Evolutionary conservation across 2,113 vertebrate genomes (phyloP).

Genomic region (Cebidichthys violaceus): DNA sequence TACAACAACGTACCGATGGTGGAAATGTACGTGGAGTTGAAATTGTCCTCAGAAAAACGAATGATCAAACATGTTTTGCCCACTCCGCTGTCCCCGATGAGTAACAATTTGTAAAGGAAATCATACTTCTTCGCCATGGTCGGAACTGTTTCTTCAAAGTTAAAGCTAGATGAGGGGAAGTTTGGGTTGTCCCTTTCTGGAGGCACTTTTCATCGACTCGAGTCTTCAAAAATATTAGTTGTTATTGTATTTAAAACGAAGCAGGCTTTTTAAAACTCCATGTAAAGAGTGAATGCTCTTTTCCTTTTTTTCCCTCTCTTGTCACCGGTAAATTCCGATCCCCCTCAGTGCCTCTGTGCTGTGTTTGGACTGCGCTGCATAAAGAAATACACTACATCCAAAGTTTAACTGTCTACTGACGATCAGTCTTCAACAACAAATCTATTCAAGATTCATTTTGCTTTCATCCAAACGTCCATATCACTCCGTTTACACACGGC

Average conservation of each 20-base stretch:
- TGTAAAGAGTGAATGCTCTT: conserved; percentile 29
- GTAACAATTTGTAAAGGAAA: conserved; percentile 92
- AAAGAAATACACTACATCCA: conserved; percentile 49
- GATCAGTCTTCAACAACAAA: not conserved
- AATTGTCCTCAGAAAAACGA: conserved; percentile 94
- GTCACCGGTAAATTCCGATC: conserved; percentile 79
- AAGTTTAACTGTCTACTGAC: conserved; percentile 33
- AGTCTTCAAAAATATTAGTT: not conserved
- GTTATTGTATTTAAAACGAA: not conserved
- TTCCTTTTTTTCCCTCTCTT: conserved; percentile 38
- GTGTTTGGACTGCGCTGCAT: conserved; percentile 35
- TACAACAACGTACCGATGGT: conserved; percentile 89
- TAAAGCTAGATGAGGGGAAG: not conserved
- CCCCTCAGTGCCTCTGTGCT: conserved; percentile 54
- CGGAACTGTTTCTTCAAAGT: conserved; percentile 25
- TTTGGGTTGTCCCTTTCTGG: not conserved
- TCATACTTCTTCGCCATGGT: conserved; percentile 94
- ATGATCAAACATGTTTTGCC: conserved; percentile 96
- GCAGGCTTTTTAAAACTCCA: not conserved
- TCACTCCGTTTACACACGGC: conserved; percentile 40
- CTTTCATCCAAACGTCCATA: not conserved
- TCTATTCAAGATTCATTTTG: not conserved
- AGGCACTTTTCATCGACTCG: conserved; percentile 18
- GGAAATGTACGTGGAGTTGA: conserved; percentile 95
- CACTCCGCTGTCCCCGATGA: conserved; percentile 96